These are phyloP conservation scores for Cantharis flavilabris DNA, from an alignment of 2,888 invertebrate species.

Conservation along the genomic window DNA sequence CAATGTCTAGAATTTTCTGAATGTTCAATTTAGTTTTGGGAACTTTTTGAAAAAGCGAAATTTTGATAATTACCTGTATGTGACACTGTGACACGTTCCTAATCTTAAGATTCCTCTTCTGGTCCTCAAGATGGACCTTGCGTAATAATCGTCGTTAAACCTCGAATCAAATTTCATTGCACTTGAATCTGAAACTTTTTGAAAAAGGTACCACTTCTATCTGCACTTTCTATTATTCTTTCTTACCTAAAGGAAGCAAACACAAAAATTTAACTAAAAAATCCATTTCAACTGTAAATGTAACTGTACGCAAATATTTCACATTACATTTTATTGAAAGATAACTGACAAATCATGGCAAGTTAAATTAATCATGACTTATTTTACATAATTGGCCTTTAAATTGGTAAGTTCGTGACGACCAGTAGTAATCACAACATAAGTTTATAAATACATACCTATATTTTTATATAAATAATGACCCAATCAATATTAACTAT, in stretches of 20 bases:
- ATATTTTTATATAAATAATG: not conserved
- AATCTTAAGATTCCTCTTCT: not conserved
- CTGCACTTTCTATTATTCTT: not conserved
- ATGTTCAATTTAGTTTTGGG: constrained; percentile 1
- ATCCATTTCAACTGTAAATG: not conserved
- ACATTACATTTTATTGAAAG: not conserved
- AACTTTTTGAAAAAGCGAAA: not conserved
- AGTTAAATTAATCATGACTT: not conserved
- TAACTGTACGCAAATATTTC: not conserved
- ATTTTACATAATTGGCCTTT: not conserved
- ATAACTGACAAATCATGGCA: not conserved
- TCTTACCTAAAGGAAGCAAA: not conserved
- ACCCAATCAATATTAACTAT: too few relatives aligned
- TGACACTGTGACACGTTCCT: not conserved
- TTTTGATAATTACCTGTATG: not conserved
- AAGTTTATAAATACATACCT: not conserved
- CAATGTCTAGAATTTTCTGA: constrained; percentile 1
- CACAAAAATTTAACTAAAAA: not conserved
- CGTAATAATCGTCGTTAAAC: not conserved
- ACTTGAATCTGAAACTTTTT: not conserved
- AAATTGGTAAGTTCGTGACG: not conserved
- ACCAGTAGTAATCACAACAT: not conserved
- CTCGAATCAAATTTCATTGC: not conserved
- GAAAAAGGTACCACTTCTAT: not conserved
- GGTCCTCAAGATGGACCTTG: not conserved